phyloP scores from a whole-genome alignment of 2,888 invertebrate genomes.

The Phasia obesa region DNA sequence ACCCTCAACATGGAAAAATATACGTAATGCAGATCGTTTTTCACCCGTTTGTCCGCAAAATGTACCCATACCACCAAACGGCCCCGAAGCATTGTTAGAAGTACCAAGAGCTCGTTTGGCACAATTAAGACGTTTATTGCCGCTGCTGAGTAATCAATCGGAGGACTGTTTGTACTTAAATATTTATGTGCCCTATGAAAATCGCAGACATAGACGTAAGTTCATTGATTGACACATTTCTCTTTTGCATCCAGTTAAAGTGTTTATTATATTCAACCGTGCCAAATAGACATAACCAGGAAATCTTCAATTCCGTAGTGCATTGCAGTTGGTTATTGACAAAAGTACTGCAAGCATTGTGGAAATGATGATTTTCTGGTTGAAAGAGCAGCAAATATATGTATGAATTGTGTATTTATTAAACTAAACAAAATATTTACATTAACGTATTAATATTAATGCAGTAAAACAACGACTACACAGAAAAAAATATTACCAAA shows the following conservation, averaged over 20 bases:
- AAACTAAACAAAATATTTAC: background rate
- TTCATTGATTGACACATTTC: slow-evolving; percentile 37
- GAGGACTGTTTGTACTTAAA: slow-evolving; percentile 99
- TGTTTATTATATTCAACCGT: slow-evolving; percentile 3
- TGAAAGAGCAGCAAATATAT: slow-evolving; percentile 62
- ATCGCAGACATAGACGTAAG: slow-evolving; percentile 76
- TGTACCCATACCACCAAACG: slow-evolving; percentile 85
- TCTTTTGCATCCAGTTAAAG: slow-evolving; percentile 1
- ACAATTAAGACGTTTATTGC: slow-evolving; percentile 92
- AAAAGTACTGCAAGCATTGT: slow-evolving; percentile 94
- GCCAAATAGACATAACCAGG: slow-evolving; percentile 65
- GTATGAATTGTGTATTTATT: background rate
- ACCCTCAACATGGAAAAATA: slow-evolving; percentile 93
- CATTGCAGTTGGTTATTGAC: slow-evolving; percentile 92
- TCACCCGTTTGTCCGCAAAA: slow-evolving; percentile 95
- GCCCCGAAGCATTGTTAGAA: slow-evolving; percentile 84
- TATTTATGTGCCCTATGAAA: slow-evolving; percentile 92
- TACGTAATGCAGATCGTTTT: slow-evolving; percentile 90
- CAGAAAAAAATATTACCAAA: too few relatives aligned
- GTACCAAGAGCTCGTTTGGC: slow-evolving; percentile 93
- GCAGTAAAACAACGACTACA: too few relatives aligned
- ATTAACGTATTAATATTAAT: background rate
- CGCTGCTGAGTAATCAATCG: slow-evolving; percentile 94
- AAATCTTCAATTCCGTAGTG: slow-evolving; percentile 96
- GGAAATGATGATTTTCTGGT: slow-evolving; percentile 90